phyloP scores from a whole-genome alignment of 1,140 invertebrate species.

The Eulimnadia texana region DNA sequence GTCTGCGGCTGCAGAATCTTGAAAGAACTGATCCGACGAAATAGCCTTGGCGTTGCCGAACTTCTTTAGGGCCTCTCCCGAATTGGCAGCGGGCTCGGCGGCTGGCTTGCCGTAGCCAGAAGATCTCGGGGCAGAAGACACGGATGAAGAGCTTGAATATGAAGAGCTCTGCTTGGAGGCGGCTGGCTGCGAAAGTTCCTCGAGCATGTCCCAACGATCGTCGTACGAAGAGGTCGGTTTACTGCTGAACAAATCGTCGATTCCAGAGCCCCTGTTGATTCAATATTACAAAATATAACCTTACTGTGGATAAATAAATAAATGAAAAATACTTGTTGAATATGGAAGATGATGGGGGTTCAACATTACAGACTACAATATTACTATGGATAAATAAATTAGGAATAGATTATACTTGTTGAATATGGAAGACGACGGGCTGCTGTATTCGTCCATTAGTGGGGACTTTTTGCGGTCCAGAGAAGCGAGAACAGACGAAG shows the following conservation, averaged over 20 bases:
- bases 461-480: constrained; percentile 1
- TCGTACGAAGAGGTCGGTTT: background rate
- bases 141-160: background rate
- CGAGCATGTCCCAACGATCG: constrained; percentile 6
- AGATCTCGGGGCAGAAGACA: background rate
- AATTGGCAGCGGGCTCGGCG: constrained; percentile 13
- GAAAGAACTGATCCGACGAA: constrained; percentile 91
- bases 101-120: constrained; percentile 1
- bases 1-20: constrained; percentile 50
- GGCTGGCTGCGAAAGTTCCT: background rate
- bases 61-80: constrained; percentile 72
- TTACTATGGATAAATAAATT: background rate
- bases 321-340: background rate
- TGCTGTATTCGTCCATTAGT: background rate
- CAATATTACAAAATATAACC: background rate
- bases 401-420: background rate
- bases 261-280: background rate
- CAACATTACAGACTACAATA: background rate
- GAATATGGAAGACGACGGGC: background rate
- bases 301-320: background rate
- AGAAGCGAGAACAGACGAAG: constrained; percentile 3
- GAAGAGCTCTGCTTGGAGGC: background rate
- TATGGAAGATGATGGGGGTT: background rate
- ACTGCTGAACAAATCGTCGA: background rate
- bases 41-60: constrained; percentile 94